phyloP scores from a whole-genome alignment of 2,888 invertebrate species.

The Mylabris sibirica region DNA sequence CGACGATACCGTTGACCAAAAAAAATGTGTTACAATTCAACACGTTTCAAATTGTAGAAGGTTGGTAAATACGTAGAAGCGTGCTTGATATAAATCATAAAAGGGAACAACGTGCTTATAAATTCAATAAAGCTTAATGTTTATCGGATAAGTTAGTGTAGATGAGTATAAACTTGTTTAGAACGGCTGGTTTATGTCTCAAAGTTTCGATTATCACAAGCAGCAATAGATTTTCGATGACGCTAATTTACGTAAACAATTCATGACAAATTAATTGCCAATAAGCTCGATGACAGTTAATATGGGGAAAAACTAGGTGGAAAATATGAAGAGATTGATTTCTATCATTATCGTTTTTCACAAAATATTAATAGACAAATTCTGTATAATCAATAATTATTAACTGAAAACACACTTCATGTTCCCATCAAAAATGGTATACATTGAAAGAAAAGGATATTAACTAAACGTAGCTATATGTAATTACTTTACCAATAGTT shows the following conservation, averaged over 20 bases:
- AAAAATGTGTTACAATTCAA: background rate
- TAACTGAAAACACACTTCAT: conserved; percentile 18
- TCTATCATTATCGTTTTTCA: background rate
- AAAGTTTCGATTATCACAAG: conserved; percentile 9
- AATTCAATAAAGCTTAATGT: conserved; percentile 42
- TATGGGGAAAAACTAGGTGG: background rate
- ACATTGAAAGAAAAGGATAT: background rate
- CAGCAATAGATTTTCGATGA: background rate
- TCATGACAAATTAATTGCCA: conserved; percentile 13
- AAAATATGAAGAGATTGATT: background rate
- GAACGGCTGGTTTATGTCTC: conserved; percentile 14
- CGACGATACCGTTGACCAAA: background rate
- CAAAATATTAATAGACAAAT: background rate
- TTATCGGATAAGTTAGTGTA: conserved; percentile 38
- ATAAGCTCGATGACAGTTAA: background rate
- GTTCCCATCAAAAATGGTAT: conserved; percentile 19
- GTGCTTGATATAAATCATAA: conserved; percentile 40
- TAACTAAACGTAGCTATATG: conserved; percentile 17
- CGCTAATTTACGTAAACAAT: conserved; percentile 15
- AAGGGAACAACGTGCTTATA: conserved; percentile 40
- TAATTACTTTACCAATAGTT: conserved; percentile 36
- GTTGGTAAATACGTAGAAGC: conserved; percentile 24
- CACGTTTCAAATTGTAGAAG: conserved; percentile 19
- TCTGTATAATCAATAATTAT: background rate
- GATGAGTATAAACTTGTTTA: conserved; percentile 35